A percentile compares a stretch with the other conserved stretches of the same genome.
Evolutionary conservation across 2,113 vertebrate species (phyloP).

Genomic region (Potamarius usumacintae): DNA sequence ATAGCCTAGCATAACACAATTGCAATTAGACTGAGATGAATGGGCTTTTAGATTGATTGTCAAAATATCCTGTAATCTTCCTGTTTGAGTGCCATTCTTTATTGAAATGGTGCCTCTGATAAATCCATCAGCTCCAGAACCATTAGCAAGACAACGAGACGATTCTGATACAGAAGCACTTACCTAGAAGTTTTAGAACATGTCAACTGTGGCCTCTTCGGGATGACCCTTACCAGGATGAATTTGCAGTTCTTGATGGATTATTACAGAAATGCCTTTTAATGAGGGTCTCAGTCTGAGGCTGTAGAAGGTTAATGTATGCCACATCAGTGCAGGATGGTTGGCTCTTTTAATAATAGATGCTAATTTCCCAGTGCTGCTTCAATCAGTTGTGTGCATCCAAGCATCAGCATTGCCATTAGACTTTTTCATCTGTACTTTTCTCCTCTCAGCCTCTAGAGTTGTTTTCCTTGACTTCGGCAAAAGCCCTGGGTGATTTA

Average conservation of each 20-base stretch:
- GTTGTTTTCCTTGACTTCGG: constrained; percentile 66
- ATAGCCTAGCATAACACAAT: constrained; percentile 16
- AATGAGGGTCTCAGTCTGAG: background rate
- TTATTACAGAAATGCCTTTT: constrained; percentile 14
- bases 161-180: background rate
- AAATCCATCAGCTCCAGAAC: background rate
- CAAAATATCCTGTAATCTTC: constrained; percentile 49
- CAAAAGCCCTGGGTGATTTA: constrained; percentile 71
- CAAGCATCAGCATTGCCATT: background rate
- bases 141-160: background rate
- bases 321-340: background rate
- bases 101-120: background rate
- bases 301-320: constrained; percentile 23
- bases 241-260: background rate
- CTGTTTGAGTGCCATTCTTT: constrained; percentile 39
- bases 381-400: background rate
- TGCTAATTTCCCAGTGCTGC: constrained; percentile 8
- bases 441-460: constrained; percentile 49
- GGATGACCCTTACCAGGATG: background rate
- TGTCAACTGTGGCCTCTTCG: background rate
- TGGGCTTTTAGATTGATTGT: constrained; percentile 33
- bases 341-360: constrained; percentile 9
- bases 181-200: background rate
- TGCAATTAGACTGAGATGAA: constrained; percentile 29
- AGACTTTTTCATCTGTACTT: background rate